Conservation (phyloP, 2,888 invertebrate species). For the Thelaira solivaga region DNA sequence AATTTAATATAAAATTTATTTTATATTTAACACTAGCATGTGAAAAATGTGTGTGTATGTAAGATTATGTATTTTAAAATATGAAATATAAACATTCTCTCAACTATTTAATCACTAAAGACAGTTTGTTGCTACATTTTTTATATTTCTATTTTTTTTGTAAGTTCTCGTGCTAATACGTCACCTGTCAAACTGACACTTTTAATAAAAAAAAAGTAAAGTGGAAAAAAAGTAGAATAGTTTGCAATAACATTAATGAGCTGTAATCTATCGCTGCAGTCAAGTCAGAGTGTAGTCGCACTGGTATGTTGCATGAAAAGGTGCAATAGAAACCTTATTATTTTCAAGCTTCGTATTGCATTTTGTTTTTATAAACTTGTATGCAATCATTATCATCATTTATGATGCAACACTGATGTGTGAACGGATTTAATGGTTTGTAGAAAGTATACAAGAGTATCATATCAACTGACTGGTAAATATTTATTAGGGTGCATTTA, state of each 20-base stretch:
- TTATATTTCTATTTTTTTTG: too few relatives aligned
- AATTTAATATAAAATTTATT: too few relatives aligned
- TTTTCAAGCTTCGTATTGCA: not conserved
- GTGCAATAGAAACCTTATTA: not conserved
- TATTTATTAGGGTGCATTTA: slow-evolving; percentile 1
- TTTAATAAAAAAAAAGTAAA: slow-evolving; percentile 8
- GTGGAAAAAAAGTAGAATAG: slow-evolving; percentile 33
- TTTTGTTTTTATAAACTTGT: slow-evolving; percentile 24
- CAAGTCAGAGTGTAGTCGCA: too few relatives aligned
- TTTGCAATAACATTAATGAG: slow-evolving; percentile 56
- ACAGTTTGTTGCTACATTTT: not conserved
- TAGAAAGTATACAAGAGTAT: not conserved
- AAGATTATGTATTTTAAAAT: too few relatives aligned
- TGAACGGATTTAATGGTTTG: slow-evolving; percentile 45
- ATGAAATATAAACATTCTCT: too few relatives aligned
- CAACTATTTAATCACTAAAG: slow-evolving; percentile 8
- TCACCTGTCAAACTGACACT: slow-evolving; percentile 55
- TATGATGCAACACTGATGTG: slow-evolving; percentile 54
- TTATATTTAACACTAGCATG: too few relatives aligned
- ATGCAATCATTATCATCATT: slow-evolving; percentile 46
- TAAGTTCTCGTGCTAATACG: slow-evolving; percentile 37
- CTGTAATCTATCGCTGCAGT: slow-evolving; percentile 22
- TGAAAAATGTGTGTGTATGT: too few relatives aligned
- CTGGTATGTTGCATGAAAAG: not conserved
- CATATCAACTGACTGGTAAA: slow-evolving; percentile 10